Evolutionary conservation across 2,888 invertebrate genomes (phyloP).

Genomic region (Melanargia galathea): DNA sequence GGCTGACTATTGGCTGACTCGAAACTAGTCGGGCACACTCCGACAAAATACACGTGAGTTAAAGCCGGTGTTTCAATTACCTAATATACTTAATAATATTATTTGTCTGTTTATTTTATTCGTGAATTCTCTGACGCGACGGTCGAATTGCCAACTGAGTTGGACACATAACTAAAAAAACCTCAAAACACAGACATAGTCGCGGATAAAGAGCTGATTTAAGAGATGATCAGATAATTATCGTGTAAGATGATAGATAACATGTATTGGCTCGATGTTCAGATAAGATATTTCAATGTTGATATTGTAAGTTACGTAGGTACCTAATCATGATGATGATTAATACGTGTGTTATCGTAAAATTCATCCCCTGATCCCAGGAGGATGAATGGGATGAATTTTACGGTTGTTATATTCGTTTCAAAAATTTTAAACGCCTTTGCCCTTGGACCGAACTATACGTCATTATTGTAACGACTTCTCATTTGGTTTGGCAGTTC

Average conservation of each 20-base stretch:
- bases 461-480: too few species aligned
- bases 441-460: too few species aligned
- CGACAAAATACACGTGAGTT: too few species aligned
- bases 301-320: not conserved
- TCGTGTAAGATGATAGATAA: not conserved
- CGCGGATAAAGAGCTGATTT: not conserved
- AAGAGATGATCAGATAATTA: constrained; percentile 2
- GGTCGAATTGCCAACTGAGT: too few species aligned
- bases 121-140: too few species aligned
- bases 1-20: too few species aligned
- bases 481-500: too few species aligned
- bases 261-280: constrained; percentile 6
- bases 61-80: too few species aligned
- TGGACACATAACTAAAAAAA: too few species aligned
- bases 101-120: too few species aligned
- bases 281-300: constrained; percentile 3
- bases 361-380: not conserved
- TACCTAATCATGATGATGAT: not conserved
- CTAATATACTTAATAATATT: too few species aligned
- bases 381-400: not conserved
- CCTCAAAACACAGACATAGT: not conserved
- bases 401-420: not conserved
- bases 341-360: not conserved
- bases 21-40: too few species aligned
- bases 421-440: not conserved